Percentiles rank a stretch among this genome's conserved stretches.
Conservation (phyloP, 2,797 vertebrate genomes). For the Chloroceryle amazona region DNA sequence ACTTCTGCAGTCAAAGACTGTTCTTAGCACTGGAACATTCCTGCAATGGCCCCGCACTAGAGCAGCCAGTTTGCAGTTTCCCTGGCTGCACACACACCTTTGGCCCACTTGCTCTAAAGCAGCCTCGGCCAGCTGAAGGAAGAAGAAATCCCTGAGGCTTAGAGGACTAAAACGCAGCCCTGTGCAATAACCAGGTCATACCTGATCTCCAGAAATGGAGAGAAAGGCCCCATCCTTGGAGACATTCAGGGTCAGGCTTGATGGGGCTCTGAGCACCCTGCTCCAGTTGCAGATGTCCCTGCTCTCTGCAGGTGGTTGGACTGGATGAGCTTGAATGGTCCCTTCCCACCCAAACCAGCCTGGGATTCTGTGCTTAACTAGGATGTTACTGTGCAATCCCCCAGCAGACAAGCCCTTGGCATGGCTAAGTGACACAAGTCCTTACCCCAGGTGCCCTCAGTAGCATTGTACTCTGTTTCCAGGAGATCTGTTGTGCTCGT, state of each 20-base stretch:
- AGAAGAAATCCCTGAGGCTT: not conserved
- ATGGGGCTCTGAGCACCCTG: too few relatives aligned
- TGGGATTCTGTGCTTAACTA: not conserved
- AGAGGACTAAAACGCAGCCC: not conserved
- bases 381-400: not conserved
- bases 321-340: too few relatives aligned
- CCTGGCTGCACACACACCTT: not conserved
- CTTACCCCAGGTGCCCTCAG: constrained; percentile 74
- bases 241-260: too few relatives aligned
- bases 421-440: not conserved
- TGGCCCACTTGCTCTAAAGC: not conserved
- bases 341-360: too few relatives aligned
- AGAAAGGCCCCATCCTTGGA: not conserved
- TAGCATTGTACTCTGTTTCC: constrained; percentile 27
- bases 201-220: not conserved
- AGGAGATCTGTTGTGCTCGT: constrained; percentile 49
- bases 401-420: not conserved
- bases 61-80: not conserved
- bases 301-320: too few relatives aligned
- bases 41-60: not conserved
- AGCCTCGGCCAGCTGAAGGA: not conserved
- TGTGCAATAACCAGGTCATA: not conserved
- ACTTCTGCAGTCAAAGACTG: not conserved
- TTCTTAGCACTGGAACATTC: not conserved
- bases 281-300: too few relatives aligned